A percentile compares a stretch with the other conserved stretches of the same genome.
These are phyloP conservation scores for Tinea pellionella DNA, from an alignment of 2,888 invertebrate genomes.

Conservation along the genomic window DNA sequence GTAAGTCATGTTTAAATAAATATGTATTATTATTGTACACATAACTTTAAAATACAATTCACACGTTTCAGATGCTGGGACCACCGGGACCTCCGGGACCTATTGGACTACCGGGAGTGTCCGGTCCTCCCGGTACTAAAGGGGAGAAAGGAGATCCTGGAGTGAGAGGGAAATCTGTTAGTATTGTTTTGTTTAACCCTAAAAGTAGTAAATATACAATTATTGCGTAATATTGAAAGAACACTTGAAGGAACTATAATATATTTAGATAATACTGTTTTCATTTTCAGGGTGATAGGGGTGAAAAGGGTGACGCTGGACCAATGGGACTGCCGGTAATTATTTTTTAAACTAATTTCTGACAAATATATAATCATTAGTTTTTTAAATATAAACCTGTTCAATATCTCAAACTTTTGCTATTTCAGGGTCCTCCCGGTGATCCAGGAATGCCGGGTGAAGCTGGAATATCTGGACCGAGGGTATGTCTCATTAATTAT, in stretches of 20 bases:
- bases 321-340: conserved; percentile 97
- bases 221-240: too few relatives aligned
- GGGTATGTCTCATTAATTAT: conserved; percentile 72
- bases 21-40: background rate
- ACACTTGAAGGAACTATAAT: too few relatives aligned
- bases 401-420: too few relatives aligned
- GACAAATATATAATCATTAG: background rate
- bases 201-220: too few relatives aligned
- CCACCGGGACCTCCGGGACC: conserved; percentile 84
- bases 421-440: conserved; percentile 80
- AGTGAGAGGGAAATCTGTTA: conserved; percentile 83
- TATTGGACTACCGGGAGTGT: conserved; percentile 76
- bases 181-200: conserved; percentile 34
- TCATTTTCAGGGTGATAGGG: conserved; percentile 78
- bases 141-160: conserved; percentile 88
- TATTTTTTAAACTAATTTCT: conserved; percentile 32
- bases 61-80: conserved; percentile 62
- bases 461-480: conserved; percentile 79
- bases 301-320: conserved; percentile 86
- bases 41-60: too few relatives aligned
- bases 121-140: conserved; percentile 86
- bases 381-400: too few relatives aligned
- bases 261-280: too few relatives aligned
- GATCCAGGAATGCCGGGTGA: conserved; percentile 79
- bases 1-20: conserved; percentile 55